phyloP scores from a whole-genome alignment of 2,113 vertebrate genomes.

The Salvelinus fontinalis region DNA sequence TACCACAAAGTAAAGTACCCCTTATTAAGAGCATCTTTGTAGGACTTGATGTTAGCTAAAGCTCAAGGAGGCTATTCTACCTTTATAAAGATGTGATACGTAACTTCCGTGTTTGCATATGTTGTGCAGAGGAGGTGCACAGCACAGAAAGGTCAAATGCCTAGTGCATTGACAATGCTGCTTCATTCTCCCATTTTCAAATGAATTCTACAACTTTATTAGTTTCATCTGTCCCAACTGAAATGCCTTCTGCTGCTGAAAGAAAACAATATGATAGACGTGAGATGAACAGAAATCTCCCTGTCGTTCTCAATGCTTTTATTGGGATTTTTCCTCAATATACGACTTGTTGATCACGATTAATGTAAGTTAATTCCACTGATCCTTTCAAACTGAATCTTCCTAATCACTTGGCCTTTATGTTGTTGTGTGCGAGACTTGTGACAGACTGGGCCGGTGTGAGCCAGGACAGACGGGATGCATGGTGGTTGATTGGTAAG shows the following conservation, averaged over 20 bases:
- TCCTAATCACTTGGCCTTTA: constrained; percentile 52
- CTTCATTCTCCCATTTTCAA: constrained; percentile 54
- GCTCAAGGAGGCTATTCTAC: no score
- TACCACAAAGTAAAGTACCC: constrained; percentile 40
- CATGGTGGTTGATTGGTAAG: background rate
- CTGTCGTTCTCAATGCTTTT: constrained; percentile 40
- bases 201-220: constrained; percentile 17
- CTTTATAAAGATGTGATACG: constrained; percentile 38
- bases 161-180: constrained; percentile 71
- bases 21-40: constrained; percentile 31
- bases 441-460: background rate
- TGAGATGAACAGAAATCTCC: constrained; percentile 21
- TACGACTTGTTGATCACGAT: constrained; percentile 9
- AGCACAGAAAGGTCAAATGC: constrained; percentile 53
- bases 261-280: constrained; percentile 43
- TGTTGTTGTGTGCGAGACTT: constrained; percentile 33
- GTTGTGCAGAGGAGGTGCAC: constrained; percentile 64
- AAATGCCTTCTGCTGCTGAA: constrained; percentile 72
- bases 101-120: constrained; percentile 62
- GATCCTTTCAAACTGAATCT: constrained; percentile 49
- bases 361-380: constrained; percentile 31
- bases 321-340: constrained; percentile 46
- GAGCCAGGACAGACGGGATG: background rate
- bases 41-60: no score
- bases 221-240: constrained; percentile 57